Percentiles rank a stretch among this genome's conserved stretches.
Conservation (phyloP, 2,113 vertebrate genomes). For the Stictonetta naevosa region DNA sequence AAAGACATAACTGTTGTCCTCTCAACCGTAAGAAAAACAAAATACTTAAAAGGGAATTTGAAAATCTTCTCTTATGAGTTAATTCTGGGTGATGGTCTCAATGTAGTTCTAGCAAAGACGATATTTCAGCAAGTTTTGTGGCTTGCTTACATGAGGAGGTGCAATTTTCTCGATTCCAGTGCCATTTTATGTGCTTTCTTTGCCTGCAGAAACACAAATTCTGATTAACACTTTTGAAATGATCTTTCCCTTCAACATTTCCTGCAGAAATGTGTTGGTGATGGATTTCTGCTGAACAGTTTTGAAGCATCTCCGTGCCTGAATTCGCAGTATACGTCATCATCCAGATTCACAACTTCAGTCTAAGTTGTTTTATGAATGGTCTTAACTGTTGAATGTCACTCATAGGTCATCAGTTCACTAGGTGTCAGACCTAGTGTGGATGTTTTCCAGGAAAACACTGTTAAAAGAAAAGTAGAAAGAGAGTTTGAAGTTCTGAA, state of each 20-base stretch:
- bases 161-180: neutral
- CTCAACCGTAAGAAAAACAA: neutral
- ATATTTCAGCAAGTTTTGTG: neutral
- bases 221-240: neutral
- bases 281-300: neutral
- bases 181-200: neutral
- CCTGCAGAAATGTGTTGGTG: neutral
- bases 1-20: neutral
- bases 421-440: neutral
- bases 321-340: neutral
- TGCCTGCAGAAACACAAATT: neutral
- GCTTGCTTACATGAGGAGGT: neutral
- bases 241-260: slow-evolving; percentile 9
- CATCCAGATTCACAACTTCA: neutral
- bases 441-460: neutral
- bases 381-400: neutral
- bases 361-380: neutral
- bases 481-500: neutral
- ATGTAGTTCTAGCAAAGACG: neutral
- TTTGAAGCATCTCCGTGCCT: neutral
- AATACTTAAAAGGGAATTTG: neutral
- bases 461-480: neutral
- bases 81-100: neutral
- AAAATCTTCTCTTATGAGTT: neutral
- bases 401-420: neutral